Percentiles rank a stretch among this genome's conserved stretches.
These are phyloP conservation scores for Nemurella pictetii DNA, from an alignment of 2,888 invertebrate species.

Conservation along the genomic window DNA sequence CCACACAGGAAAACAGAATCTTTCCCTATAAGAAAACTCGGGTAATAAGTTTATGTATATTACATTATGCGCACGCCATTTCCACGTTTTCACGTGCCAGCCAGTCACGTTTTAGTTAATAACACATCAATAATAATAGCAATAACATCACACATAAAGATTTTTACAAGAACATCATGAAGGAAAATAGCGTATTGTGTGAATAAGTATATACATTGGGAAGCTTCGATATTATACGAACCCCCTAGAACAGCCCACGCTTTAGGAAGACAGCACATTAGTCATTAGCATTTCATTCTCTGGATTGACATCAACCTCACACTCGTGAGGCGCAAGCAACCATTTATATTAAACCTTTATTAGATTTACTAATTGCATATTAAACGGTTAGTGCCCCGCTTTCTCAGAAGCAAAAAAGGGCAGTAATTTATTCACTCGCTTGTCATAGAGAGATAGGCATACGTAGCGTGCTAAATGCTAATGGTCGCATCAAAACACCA, in stretches of 20 bases:
- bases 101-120: neutral
- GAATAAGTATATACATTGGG: too few species aligned
- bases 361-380: neutral
- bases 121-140: neutral
- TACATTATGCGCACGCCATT: neutral
- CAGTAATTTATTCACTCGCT: neutral
- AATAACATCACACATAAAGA: neutral
- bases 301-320: too few species aligned
- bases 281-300: too few species aligned
- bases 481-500: neutral
- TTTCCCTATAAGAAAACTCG: neutral
- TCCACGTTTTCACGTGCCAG: neutral
- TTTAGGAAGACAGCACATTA: too few species aligned
- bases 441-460: neutral
- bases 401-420: neutral
- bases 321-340: too few species aligned
- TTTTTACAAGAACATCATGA: neutral
- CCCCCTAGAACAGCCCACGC: too few species aligned
- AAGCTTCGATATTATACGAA: too few species aligned
- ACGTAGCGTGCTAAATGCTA: neutral
- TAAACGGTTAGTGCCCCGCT: neutral
- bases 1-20: neutral
- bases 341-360: too few species aligned
- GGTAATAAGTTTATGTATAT: too few species aligned
- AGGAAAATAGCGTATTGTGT: too few species aligned